A percentile compares a stretch with the other conserved stretches of the same genome.
Evolutionary conservation across 2,888 invertebrate species (phyloP).

Genomic region (Dinocampus coccinellae): DNA sequence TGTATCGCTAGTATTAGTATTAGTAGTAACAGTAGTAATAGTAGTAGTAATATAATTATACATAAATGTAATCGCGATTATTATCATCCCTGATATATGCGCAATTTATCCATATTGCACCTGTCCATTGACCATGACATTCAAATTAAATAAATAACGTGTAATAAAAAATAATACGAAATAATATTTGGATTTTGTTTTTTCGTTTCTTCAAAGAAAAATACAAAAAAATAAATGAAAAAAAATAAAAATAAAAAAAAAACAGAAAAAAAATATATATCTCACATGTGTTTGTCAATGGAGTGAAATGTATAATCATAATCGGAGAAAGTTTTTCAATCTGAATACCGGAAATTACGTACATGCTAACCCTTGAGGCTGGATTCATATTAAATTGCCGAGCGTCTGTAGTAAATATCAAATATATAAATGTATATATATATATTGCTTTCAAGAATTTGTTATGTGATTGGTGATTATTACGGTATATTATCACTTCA

Average conservation of each 20-base stretch:
- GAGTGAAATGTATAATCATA: not conserved
- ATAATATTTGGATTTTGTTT: too few relatives aligned
- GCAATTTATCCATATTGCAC: not conserved
- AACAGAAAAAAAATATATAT: too few relatives aligned
- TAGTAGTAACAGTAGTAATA: too few relatives aligned
- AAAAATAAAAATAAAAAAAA: too few relatives aligned
- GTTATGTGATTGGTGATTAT: constrained; percentile 9
- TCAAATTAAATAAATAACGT: not conserved
- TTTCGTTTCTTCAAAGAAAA: too few relatives aligned
- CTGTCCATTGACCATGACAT: not conserved
- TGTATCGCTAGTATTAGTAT: too few relatives aligned
- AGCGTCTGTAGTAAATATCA: not conserved
- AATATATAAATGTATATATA: not conserved
- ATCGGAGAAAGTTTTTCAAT: constrained; percentile 33
- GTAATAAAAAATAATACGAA: not conserved
- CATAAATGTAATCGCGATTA: not conserved
- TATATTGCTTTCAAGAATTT: not conserved
- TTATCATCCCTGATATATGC: not conserved
- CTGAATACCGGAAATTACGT: constrained; percentile 35
- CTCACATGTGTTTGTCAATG: not conserved
- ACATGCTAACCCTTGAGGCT: constrained; percentile 22
- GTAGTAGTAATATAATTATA: too few relatives aligned
- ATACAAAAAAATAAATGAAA: too few relatives aligned
- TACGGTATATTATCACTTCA: not conserved
- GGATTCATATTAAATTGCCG: constrained; percentile 18